These are phyloP conservation scores for Laupala kohalensis DNA, from an alignment of 1,140 invertebrate genomes.

Conservation along the genomic window DNA sequence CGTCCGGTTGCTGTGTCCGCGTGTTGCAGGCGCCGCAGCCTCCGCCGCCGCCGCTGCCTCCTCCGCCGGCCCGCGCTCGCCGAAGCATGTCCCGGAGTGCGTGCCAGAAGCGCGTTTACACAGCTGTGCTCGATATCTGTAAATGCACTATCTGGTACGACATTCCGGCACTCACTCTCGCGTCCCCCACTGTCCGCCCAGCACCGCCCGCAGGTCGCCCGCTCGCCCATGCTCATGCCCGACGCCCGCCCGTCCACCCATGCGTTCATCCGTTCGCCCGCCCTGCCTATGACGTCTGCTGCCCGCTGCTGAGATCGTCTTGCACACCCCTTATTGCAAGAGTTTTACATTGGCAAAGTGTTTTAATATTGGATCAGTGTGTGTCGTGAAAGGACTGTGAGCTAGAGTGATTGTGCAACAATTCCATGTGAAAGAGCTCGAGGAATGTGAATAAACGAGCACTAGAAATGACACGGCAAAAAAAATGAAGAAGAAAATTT, in stretches of 20 bases:
- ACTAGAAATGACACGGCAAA: no score
- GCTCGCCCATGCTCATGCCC: no score
- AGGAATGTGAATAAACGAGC: no score
- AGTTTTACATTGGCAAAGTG: no score
- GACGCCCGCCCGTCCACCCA: background rate
- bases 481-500: no score
- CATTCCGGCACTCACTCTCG: conserved; percentile 42
- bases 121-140: conserved; percentile 60
- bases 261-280: background rate
- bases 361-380: no score
- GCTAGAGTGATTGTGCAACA: no score
- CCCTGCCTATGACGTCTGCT: no score
- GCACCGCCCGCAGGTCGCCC: background rate
- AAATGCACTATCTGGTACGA: conserved; percentile 99
- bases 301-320: no score
- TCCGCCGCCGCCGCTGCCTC: background rate
- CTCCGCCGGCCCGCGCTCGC: background rate
- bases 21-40: background rate
- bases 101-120: conserved; percentile 97
- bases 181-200: background rate
- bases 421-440: no score
- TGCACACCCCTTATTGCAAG: no score
- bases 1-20: background rate
- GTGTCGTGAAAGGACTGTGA: no score
- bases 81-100: conserved; percentile 52